phyloP scores from a whole-genome alignment of 2,888 invertebrate genomes.

The Agonopterix arenella region DNA sequence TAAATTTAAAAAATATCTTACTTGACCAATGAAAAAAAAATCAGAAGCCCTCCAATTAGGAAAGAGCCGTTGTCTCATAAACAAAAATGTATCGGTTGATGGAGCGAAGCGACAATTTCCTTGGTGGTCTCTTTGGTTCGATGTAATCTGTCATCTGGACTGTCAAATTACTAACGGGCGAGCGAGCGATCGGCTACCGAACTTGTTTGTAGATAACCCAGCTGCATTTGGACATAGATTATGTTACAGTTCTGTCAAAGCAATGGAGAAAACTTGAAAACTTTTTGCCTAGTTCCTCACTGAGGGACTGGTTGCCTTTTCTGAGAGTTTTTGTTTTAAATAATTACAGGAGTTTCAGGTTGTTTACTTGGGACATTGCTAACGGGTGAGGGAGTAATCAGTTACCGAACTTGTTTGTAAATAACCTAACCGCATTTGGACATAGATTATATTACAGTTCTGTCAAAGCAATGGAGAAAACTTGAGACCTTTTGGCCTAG shows the following conservation, averaged over 20 bases:
- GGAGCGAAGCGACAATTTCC: slow-evolving; percentile 58
- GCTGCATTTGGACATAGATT: slow-evolving; percentile 48
- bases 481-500: neutral
- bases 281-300: neutral
- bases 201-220: slow-evolving; percentile 68
- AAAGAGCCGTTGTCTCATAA: slow-evolving; percentile 47
- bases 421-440: slow-evolving; percentile 53
- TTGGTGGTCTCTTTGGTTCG: slow-evolving; percentile 61
- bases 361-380: slow-evolving; percentile 48
- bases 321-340: too few relatives aligned
- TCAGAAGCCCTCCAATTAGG: slow-evolving; percentile 62
- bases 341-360: too few relatives aligned
- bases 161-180: slow-evolving; percentile 77
- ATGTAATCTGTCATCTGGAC: slow-evolving; percentile 75
- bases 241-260: neutral
- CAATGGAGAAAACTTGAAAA: neutral
- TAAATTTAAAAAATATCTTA: neutral
- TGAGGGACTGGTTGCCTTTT: neutral
- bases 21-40: slow-evolving; percentile 8
- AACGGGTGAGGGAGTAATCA: slow-evolving; percentile 73
- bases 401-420: slow-evolving; percentile 73
- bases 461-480: neutral
- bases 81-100: slow-evolving; percentile 55
- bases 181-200: slow-evolving; percentile 74
- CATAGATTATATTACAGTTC: slow-evolving; percentile 29